Evolutionary conservation across 64 coral and sea anemone genomes (phyloP).

Genomic region (Porites australiensis): DNA sequence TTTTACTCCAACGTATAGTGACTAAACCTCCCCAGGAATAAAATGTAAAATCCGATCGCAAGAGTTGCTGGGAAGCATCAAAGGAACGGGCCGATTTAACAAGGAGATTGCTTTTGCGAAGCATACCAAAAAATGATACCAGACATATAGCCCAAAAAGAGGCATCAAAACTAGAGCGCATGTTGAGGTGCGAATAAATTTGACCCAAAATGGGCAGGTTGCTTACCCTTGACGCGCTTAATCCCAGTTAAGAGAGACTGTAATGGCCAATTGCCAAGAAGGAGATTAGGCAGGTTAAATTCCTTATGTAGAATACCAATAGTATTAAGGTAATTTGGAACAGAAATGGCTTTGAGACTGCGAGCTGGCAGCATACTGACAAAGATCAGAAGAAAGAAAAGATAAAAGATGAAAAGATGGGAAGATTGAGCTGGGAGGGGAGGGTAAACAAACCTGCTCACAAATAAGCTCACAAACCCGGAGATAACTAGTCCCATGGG

Average conservation of each 20-base stretch:
- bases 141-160: not conserved
- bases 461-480: no score
- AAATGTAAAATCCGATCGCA: not conserved
- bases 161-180: no score
- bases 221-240: slow-evolving; percentile 30
- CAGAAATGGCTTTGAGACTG: slow-evolving; percentile 1
- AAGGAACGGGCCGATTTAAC: not conserved
- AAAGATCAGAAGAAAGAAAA: no score
- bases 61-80: no score
- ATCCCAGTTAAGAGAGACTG: slow-evolving; percentile 17
- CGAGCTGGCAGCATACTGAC: slow-evolving; percentile 35
- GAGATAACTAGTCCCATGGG: not conserved
- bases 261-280: slow-evolving; percentile 19
- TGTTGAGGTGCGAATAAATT: not conserved
- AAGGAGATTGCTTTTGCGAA: no score
- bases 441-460: not conserved
- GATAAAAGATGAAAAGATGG: no score
- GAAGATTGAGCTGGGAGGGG: not conserved
- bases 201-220: not conserved
- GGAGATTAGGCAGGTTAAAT: no score
- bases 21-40: not conserved
- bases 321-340: not conserved
- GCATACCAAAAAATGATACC: slow-evolving; percentile 10
- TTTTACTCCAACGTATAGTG: slow-evolving; percentile 5
- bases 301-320: no score